Evolutionary conservation across 2,113 vertebrate genomes (phyloP), one percentile per base, ranked within the genome.

Genomic region (Brachypodius melanocephalos): DNA sequence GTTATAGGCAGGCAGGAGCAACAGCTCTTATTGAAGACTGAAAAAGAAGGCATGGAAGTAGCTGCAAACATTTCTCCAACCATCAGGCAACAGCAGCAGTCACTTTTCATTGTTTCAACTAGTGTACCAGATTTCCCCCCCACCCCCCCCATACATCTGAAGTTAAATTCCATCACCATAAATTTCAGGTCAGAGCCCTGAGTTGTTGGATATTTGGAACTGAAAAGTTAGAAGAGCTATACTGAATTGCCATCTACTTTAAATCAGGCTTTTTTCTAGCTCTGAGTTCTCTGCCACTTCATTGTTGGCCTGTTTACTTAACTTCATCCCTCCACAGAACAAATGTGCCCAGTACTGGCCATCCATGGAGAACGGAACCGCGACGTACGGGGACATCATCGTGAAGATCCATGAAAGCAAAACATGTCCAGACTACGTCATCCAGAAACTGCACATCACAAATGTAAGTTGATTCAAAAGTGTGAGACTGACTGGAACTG

Each of bases 281-380:
- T 73, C 38, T 77, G 26, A 32, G 10, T 26, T 88, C 24, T 78
- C 63, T 89, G 13, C 26, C 8, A 24, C 22, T 84, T 59, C 17
- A 8, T 45, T 84, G 14, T 81, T 6, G 0, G 67, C 36, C 57
- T 87, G 32, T 65, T 96, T 43, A 85, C 63, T 21, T 89, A 31
- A 45, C 51, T 90, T 95, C 62, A 5, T 84, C 9, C 95, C 89
- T 94, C 79, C 20, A 2, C 24, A 99, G 99, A 97, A 97, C 67
- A 99, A 99, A 91, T 99, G 99, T 98, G 98, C 98, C 28, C 98
- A 99, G 93, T 99, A 99, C 95, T 99, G 99, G 99, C 99, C 99
- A 0, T 97, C 98, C 17, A 68, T 97, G 88, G 98, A 98, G 2
- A 97, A 98, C 4, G 97, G 98, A 38, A 96, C 97, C 1, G 98